Conservation (phyloP, 2,888 invertebrate genomes). For the Liodrosophila aerea region DNA sequence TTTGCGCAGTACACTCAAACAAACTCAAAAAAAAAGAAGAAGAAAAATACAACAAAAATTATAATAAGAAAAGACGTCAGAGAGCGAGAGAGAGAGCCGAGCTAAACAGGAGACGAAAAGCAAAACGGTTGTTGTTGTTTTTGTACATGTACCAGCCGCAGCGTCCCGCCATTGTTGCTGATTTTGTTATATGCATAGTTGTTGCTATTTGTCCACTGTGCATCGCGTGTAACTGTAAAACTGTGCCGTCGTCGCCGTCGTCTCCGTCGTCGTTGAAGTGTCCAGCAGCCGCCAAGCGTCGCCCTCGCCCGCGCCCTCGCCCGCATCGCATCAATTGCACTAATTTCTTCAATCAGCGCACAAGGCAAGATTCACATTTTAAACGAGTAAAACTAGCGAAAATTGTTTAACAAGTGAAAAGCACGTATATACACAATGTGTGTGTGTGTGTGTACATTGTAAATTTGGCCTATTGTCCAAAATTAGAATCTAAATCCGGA, state of each 20-base stretch:
- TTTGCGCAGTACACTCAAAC: slow-evolving; percentile 63
- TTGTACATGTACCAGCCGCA: slow-evolving; percentile 54
- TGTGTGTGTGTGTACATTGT: slow-evolving; percentile 16
- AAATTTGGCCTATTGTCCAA: slow-evolving; percentile 55
- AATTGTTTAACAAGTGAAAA: slow-evolving; percentile 68
- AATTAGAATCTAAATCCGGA: slow-evolving; percentile 57
- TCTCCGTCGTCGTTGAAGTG: slow-evolving; percentile 26
- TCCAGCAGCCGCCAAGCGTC: slow-evolving; percentile 18
- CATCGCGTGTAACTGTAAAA: slow-evolving; percentile 72
- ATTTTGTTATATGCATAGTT: slow-evolving; percentile 30
- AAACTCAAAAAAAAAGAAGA: slow-evolving; percentile 21
- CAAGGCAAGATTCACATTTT: slow-evolving; percentile 65
- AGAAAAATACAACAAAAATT: too few species aligned
- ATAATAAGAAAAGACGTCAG: background rate
- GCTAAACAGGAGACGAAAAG: slow-evolving; percentile 27
- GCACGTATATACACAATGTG: slow-evolving; percentile 4
- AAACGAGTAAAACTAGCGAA: slow-evolving; percentile 72
- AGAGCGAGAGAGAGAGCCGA: slow-evolving; percentile 25
- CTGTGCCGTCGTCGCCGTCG: slow-evolving; percentile 52
- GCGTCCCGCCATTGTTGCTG: slow-evolving; percentile 57
- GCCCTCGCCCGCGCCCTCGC: slow-evolving; percentile 20
- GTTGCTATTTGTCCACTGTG: slow-evolving; percentile 40
- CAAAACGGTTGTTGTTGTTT: slow-evolving; percentile 52
- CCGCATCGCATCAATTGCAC: slow-evolving; percentile 68
- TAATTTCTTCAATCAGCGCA: slow-evolving; percentile 74